A percentile compares a stretch with the other conserved stretches of the same genome.
These are phyloP conservation scores for Forbesichthys papilliferus DNA, from an alignment of 2,113 vertebrate species.

Conservation along the genomic window DNA sequence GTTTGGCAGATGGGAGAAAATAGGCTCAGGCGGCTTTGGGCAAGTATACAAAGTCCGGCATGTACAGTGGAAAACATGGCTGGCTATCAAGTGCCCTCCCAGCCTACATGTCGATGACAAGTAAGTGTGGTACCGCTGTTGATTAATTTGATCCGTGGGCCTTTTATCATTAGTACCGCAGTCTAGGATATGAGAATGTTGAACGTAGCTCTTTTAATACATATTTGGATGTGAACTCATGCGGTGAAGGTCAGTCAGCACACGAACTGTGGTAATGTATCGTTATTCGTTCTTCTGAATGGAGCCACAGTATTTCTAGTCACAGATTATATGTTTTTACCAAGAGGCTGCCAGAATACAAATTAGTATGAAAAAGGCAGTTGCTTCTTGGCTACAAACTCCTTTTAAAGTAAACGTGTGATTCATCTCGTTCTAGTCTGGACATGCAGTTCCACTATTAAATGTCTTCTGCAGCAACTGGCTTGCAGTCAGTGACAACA, in stretches of 20 bases:
- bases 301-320: too few relatives aligned
- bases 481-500: too few relatives aligned
- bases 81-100: constrained; percentile 96
- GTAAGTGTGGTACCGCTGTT: constrained; percentile 73
- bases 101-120: constrained; percentile 94
- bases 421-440: constrained; percentile 33
- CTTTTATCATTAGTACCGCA: too few relatives aligned
- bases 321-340: too few relatives aligned
- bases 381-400: background rate
- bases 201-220: background rate
- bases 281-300: too few relatives aligned
- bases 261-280: background rate
- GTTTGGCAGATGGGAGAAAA: constrained; percentile 93
- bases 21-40: constrained; percentile 95
- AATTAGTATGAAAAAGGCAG: too few relatives aligned
- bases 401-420: constrained; percentile 23
- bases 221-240: background rate
- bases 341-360: too few relatives aligned
- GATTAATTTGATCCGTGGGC: too few relatives aligned
- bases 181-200: background rate
- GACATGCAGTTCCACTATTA: constrained; percentile 3
- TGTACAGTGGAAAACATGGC: constrained; percentile 95
- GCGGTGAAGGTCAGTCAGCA: background rate
- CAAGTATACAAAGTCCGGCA: constrained; percentile 98
- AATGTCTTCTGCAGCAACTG: background rate